Conservation (phyloP, 2,888 invertebrate species). For the Piscicola geometra region DNA sequence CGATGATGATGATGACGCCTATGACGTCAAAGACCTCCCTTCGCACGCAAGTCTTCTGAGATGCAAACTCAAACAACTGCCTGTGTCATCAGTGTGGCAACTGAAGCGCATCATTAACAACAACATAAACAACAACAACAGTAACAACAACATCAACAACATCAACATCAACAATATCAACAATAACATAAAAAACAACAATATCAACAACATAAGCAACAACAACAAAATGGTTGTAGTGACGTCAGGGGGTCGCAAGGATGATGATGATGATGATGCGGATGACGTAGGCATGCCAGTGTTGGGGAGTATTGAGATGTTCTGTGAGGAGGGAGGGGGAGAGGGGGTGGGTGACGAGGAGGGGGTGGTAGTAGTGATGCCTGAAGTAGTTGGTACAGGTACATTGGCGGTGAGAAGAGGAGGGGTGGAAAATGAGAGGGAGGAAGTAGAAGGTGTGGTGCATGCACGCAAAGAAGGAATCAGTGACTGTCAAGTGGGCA, state of each 20-base stretch:
- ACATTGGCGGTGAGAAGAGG: background rate
- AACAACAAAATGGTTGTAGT: too few species aligned
- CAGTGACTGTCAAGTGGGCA: background rate
- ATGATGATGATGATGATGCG: background rate
- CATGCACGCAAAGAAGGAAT: background rate
- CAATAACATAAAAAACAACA: too few species aligned
- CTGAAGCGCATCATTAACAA: background rate
- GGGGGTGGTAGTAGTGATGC: background rate
- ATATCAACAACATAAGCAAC: too few species aligned
- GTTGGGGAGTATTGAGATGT: slow-evolving; percentile 7
- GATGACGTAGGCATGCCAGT: background rate
- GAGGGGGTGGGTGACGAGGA: background rate
- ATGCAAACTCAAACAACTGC: background rate
- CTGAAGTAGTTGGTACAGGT: too few species aligned
- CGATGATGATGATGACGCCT: background rate
- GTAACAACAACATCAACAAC: too few species aligned
- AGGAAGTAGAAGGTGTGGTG: background rate
- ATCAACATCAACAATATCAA: too few species aligned
- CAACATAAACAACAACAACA: too few species aligned
- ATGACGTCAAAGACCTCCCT: background rate
- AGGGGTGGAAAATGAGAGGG: background rate
- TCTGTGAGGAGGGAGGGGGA: slow-evolving; percentile 1
- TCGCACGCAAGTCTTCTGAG: background rate
- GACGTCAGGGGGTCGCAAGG: too few species aligned
- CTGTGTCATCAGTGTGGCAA: background rate